Evolutionary conservation across 2,797 vertebrate species (phyloP).

Genomic region (Nasua narica): DNA sequence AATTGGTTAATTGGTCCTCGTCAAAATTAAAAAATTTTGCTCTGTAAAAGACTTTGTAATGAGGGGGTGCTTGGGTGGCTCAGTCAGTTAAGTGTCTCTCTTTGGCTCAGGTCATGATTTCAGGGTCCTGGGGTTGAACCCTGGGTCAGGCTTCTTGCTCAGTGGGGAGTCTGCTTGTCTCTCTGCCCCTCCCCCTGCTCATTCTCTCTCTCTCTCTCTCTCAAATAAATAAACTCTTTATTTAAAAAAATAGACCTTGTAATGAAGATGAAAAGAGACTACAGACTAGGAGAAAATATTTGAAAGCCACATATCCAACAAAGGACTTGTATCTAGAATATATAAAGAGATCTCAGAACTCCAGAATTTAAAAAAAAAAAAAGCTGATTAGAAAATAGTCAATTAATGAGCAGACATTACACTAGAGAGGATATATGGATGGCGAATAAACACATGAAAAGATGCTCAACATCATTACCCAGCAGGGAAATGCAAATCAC

Average conservation of each 20-base stretch:
- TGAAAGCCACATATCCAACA: not conserved
- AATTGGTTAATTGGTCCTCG: not conserved
- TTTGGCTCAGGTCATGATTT: no score
- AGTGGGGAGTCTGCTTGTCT: no score
- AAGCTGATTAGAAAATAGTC: not conserved
- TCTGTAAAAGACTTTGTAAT: not conserved
- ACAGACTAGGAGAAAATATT: not conserved
- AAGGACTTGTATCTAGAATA: not conserved
- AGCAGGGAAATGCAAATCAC: not conserved
- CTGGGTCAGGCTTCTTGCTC: no score
- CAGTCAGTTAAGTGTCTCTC: no score
- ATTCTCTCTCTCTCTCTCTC: no score
- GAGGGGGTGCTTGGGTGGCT: no score
- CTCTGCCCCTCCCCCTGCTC: no score
- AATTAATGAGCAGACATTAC: not conserved
- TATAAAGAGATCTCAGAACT: not conserved
- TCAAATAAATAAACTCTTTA: no score
- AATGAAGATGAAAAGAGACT: not conserved
- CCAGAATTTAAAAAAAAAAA: not conserved
- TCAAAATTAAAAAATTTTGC: not conserved
- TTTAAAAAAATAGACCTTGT: not conserved
- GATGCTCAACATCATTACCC: not conserved
- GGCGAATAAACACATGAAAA: not conserved
- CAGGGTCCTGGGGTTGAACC: no score
- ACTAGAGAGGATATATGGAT: not conserved